Conservation (phyloP, 2,113 vertebrate genomes). For the Nesogale talazaci region DNA sequence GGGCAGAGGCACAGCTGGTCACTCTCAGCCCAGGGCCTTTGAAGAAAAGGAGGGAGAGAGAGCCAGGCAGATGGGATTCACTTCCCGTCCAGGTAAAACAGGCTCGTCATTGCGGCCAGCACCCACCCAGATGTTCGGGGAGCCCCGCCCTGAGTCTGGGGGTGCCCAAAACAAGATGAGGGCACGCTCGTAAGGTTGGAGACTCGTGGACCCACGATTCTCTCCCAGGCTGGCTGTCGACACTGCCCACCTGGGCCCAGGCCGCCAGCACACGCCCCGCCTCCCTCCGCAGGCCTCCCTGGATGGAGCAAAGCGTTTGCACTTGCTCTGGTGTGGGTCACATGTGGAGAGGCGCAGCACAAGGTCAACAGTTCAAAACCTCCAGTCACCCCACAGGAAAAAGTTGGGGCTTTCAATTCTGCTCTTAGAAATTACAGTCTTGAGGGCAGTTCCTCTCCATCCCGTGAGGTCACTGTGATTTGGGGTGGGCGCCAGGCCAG, state of each 20-base stretch:
- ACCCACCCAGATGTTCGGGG: background rate
- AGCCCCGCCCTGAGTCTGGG: background rate
- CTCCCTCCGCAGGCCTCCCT: background rate
- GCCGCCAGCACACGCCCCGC: fast-evolving
- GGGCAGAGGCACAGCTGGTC: background rate
- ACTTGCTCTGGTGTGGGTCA: no score
- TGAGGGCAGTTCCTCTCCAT: no score
- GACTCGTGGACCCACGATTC: no score
- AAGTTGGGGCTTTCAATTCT: no score
- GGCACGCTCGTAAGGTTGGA: background rate
- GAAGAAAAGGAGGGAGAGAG: background rate
- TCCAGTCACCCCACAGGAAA: no score
- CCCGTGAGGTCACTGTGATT: no score
- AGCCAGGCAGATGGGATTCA: background rate
- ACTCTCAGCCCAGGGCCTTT: background rate
- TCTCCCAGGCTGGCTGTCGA: no score
- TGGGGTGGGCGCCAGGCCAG: no score
- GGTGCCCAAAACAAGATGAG: background rate
- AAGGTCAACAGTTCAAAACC: no score
- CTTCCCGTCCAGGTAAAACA: fast-evolving
- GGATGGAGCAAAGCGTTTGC: background rate
- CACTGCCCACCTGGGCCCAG: fast-evolving
- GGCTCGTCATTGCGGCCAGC: background rate
- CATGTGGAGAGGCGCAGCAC: no score
- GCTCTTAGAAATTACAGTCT: no score